Conservation (phyloP, 2,888 invertebrate species). For the Acanthosepion pharaonis region DNA sequence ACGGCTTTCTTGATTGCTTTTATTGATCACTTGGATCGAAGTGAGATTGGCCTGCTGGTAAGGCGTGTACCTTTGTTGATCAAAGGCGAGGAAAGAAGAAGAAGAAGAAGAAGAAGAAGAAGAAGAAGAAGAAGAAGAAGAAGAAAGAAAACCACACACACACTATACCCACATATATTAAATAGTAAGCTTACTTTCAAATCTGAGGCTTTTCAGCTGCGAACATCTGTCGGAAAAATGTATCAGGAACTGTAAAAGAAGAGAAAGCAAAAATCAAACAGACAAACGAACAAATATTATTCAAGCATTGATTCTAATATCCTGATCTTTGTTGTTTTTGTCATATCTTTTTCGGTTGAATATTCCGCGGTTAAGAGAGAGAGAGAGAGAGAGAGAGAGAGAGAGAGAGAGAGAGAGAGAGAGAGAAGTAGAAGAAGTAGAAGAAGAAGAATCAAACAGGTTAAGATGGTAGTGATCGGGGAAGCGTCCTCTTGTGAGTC, state of each 20-base stretch:
- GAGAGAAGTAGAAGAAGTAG: no score
- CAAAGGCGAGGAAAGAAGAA: neutral
- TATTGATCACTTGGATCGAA: neutral
- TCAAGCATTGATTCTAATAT: no score
- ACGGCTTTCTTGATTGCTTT: no score
- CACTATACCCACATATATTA: no score
- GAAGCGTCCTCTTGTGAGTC: no score
- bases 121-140: neutral
- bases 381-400: no score
- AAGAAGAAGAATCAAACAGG: no score
- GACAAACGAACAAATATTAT: neutral
- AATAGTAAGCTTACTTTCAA: conserved; percentile 14
- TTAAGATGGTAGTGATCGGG: no score
- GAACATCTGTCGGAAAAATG: neutral
- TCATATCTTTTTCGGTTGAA: no score
- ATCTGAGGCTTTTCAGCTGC: neutral
- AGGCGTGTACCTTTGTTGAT: neutral
- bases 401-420: no score
- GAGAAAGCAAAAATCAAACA: neutral
- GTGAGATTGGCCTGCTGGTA: neutral
- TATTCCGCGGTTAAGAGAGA: no score
- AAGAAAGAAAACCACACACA: neutral
- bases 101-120: neutral
- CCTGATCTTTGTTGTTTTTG: no score
- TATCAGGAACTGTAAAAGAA: conserved; percentile 34